A percentile compares a stretch with the other conserved stretches of the same genome.
These are phyloP conservation scores for Syndactyla subalaris DNA, from an alignment of 2,797 vertebrate species.

Conservation along the genomic window DNA sequence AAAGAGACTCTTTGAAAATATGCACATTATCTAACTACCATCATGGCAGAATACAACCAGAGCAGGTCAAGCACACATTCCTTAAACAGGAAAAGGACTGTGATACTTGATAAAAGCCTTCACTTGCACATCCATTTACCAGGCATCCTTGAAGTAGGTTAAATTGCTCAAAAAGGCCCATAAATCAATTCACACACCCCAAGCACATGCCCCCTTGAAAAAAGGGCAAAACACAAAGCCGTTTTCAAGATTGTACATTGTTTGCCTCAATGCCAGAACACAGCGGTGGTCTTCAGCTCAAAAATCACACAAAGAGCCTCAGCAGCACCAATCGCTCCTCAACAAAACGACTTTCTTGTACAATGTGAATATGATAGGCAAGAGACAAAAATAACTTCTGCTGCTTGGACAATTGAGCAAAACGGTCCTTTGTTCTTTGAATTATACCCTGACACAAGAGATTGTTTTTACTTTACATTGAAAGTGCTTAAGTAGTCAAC, in stretches of 20 bases:
- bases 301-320: conserved; percentile 33
- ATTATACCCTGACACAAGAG: conserved; percentile 61
- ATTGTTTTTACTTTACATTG: conserved; percentile 67
- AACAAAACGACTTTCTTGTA: conserved; percentile 47
- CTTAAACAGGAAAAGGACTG: background rate
- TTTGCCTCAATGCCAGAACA: conserved; percentile 23
- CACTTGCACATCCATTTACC: conserved; percentile 19
- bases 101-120: background rate
- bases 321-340: conserved; percentile 38
- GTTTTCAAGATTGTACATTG: conserved; percentile 1
- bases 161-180: background rate
- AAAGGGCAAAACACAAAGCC: conserved; percentile 24
- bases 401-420: conserved; percentile 62
- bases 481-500: conserved; percentile 69
- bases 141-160: background rate
- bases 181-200: conserved; percentile 13
- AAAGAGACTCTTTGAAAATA: background rate
- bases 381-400: conserved; percentile 66
- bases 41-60: background rate
- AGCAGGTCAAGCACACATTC: background rate
- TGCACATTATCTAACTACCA: background rate
- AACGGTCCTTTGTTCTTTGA: conserved; percentile 68
- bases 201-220: conserved; percentile 8
- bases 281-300: conserved; percentile 53
- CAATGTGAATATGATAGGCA: conserved; percentile 37